Conservation (phyloP, 2,888 invertebrate genomes). For the Digitonthophagus gazella region DNA sequence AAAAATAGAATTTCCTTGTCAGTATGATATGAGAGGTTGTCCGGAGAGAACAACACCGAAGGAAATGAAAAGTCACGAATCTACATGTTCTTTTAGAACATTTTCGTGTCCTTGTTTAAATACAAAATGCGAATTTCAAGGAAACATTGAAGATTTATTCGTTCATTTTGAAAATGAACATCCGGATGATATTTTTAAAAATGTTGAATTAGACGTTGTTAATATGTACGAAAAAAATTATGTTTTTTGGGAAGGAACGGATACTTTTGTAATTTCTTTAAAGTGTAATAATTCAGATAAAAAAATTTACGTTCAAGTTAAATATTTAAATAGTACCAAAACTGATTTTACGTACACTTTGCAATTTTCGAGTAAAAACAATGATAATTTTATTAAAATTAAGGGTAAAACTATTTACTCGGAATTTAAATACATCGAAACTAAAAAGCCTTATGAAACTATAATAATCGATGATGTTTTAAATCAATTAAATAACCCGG, state of each 20-base stretch:
- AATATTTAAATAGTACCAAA: conserved; percentile 31
- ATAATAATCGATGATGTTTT: conserved; percentile 25
- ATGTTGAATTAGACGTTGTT: conserved; percentile 44
- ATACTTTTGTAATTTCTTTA: conserved; percentile 39
- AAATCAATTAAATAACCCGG: conserved; percentile 25
- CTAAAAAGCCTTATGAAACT: conserved; percentile 22
- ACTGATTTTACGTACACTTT: conserved; percentile 10
- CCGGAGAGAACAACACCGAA: conserved; percentile 33
- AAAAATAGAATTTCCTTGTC: conserved; percentile 41
- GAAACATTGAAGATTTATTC: conserved; percentile 35
- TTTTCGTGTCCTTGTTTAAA: conserved; percentile 35
- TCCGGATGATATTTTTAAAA: conserved; percentile 36
- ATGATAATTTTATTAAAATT: not conserved
- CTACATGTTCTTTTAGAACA: conserved; percentile 36
- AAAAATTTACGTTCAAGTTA: conserved; percentile 38
- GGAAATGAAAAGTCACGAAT: conserved; percentile 38
- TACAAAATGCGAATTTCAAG: conserved; percentile 42
- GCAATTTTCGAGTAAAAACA: conserved; percentile 6
- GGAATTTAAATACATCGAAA: conserved; percentile 19
- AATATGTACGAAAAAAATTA: conserved; percentile 41
- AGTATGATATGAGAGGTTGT: conserved; percentile 39
- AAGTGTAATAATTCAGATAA: conserved; percentile 34
- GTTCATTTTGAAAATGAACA: conserved; percentile 42
- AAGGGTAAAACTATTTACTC: not conserved
- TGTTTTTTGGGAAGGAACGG: conserved; percentile 37